Percentiles rank a stretch among this genome's conserved stretches.
Conservation (phyloP, 2,888 invertebrate genomes). For the Urechis unicinctus region DNA sequence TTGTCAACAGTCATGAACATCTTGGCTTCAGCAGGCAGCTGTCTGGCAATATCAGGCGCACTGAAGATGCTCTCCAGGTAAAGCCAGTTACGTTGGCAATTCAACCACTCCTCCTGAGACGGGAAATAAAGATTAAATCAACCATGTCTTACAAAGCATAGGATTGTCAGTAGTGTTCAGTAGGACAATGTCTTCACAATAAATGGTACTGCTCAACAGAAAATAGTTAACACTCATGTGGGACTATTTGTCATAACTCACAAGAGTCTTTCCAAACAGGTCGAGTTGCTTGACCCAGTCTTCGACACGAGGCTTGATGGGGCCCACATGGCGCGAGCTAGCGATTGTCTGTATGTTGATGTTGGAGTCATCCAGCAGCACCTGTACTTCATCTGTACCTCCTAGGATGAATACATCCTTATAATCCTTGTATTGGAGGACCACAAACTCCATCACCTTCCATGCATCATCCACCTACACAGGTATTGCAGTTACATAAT, state of each 20-base stretch:
- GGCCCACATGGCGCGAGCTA: conserved; percentile 78
- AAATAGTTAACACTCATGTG: neutral
- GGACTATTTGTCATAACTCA: too few species aligned
- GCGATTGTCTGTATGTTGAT: conserved; percentile 81
- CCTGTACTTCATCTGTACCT: conserved; percentile 76
- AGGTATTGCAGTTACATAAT: too few species aligned
- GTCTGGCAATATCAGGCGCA: conserved; percentile 52
- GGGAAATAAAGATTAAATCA: neutral
- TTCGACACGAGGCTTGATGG: conserved; percentile 73
- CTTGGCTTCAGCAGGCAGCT: conserved; percentile 51
- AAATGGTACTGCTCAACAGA: neutral
- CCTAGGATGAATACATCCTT: conserved; percentile 80
- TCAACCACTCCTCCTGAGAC: conserved; percentile 55
- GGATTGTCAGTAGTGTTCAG: neutral
- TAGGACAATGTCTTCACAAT: neutral
- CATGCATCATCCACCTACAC: conserved; percentile 73
- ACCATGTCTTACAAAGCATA: neutral
- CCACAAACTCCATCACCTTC: conserved; percentile 72
- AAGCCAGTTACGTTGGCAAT: conserved; percentile 50
- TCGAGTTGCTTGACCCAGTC: conserved; percentile 75
- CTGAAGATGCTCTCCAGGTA: conserved; percentile 52
- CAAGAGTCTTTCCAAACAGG: conserved; percentile 75
- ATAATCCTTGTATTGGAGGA: conserved; percentile 71
- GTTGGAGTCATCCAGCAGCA: conserved; percentile 75
- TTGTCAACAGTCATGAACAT: conserved; percentile 71